Evolutionary conservation across 2,113 vertebrate genomes (phyloP), one percentile per base, ranked within the genome.

Genomic region (Gadus macrocephalus): DNA sequence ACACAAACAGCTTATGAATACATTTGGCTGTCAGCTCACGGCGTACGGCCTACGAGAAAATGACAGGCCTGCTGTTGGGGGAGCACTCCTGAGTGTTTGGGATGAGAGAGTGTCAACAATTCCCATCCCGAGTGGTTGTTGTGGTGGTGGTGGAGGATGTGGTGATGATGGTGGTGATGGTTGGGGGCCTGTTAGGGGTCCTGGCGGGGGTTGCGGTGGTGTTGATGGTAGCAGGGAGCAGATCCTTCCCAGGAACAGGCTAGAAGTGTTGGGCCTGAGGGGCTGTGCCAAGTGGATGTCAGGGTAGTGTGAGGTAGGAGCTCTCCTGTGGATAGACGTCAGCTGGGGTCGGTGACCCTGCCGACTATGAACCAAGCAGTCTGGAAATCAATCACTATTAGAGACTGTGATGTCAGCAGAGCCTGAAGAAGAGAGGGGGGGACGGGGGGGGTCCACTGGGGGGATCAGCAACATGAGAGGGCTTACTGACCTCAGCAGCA

Each of bases 311-410:
- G 63, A 49, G 12, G 8, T 14, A 14, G 42, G 42, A 49, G 9
- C 66, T 81, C 81, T 58, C 27, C 22, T 8, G 75, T 66, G 81
- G 62, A 78, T 66, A 66, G 72, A 49, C 62, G 72, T 65, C 73
- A 72, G 72, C 42, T 3, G 62, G 69, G 64, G 70, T 58, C 53
- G 65, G 60, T 1, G 19, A 76, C 42, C 78, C 79, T 69, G 67
- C 81, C 79, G 74, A 76, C 71, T 73, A 76, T 56, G 62, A 84
- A 77, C 65, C 75, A 70, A 68, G 17, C 73, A 76, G 42, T 85
- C 69, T 83, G 79, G 77, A 87, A 88, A 88, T 89, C 84, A 85
- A 83, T 83, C 67, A 53, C 78, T 72, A 79, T 82, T 79, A 83
- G 69, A 42, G 8, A 49, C 42, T 76, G 67, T 62, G 72, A 78